Percentiles rank a stretch among this genome's conserved stretches.
phyloP scores from a whole-genome alignment of 2,888 invertebrate genomes.

The Tipula helvola region DNA sequence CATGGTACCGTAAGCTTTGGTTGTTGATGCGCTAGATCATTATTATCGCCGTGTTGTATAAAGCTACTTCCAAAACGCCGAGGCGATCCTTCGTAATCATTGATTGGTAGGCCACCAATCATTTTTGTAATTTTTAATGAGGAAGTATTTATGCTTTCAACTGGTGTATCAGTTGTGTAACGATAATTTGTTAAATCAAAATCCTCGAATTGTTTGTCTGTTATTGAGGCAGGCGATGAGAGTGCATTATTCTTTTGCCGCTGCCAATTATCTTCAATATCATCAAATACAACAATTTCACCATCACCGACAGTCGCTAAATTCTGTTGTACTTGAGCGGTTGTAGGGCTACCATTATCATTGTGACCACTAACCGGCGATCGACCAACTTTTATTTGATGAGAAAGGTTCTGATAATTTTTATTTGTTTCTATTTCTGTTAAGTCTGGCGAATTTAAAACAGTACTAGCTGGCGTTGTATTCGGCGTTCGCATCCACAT shows the following conservation, averaged over 20 bases:
- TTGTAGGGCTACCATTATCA: not conserved
- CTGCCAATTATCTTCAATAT: slow-evolving; percentile 73
- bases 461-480: slow-evolving; percentile 24
- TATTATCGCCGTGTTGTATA: slow-evolving; percentile 23
- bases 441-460: slow-evolving; percentile 30
- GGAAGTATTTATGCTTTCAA: not conserved
- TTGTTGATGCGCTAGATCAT: slow-evolving; percentile 7
- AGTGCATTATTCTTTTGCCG: slow-evolving; percentile 35
- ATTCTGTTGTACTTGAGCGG: slow-evolving; percentile 13
- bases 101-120: slow-evolving; percentile 54
- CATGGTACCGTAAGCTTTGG: slow-evolving; percentile 36
- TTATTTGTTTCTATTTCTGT: slow-evolving; percentile 20
- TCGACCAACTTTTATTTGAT: slow-evolving; percentile 26
- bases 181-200: slow-evolving; percentile 4
- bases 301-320: slow-evolving; percentile 52
- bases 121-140: slow-evolving; percentile 31
- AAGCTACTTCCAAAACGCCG: slow-evolving; percentile 58
- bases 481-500: slow-evolving; percentile 33
- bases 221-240: not conserved
- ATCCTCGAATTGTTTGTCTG: not conserved
- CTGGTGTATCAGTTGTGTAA: not conserved
- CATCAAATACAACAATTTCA: slow-evolving; percentile 76
- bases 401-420: slow-evolving; percentile 19
- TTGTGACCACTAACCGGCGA: slow-evolving; percentile 24
- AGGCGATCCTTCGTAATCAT: slow-evolving; percentile 86